Conservation (phyloP, 2,113 vertebrate genomes). For the Patagioenas fasciata region DNA sequence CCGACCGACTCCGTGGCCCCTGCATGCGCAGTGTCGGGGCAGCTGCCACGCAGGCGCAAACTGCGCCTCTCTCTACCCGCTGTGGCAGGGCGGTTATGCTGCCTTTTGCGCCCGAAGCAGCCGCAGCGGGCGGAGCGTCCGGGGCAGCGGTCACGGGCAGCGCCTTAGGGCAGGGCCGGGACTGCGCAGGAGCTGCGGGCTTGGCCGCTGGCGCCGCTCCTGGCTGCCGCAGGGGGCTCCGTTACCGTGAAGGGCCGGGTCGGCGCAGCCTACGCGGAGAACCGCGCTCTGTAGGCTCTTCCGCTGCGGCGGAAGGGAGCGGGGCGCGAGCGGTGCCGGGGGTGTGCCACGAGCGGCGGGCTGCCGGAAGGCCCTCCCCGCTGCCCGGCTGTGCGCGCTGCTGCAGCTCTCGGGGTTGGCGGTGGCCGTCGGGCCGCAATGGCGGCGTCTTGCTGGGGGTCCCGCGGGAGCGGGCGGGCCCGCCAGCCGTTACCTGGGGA, state of each 20-base stretch:
- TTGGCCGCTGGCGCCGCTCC: too few relatives aligned
- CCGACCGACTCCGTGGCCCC: accelerated
- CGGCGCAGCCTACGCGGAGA: too few relatives aligned
- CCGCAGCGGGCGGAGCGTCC: accelerated
- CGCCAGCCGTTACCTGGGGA: accelerated
- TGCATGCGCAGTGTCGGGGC: too few relatives aligned
- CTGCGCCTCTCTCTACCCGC: too few relatives aligned
- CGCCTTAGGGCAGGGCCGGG: too few relatives aligned
- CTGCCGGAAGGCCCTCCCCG: too few relatives aligned
- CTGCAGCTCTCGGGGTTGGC: accelerated
- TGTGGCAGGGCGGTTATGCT: accelerated
- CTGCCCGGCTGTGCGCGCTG: accelerated
- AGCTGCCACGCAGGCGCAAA: not conserved
- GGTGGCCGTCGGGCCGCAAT: accelerated
- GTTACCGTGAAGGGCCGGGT: not conserved
- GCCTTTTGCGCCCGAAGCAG: too few relatives aligned
- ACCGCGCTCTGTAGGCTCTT: not conserved
- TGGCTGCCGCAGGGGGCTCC: too few relatives aligned
- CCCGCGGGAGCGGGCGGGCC: too few relatives aligned
- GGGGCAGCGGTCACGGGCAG: too few relatives aligned
- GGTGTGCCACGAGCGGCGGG: accelerated
- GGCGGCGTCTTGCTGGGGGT: too few relatives aligned
- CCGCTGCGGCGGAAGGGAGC: too few relatives aligned
- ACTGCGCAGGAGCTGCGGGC: not conserved
- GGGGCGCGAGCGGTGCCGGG: accelerated